Evolutionary conservation across 2,797 vertebrate species (phyloP), one percentile per base, ranked within the genome.

Genomic region (Xenops minutus): DNA sequence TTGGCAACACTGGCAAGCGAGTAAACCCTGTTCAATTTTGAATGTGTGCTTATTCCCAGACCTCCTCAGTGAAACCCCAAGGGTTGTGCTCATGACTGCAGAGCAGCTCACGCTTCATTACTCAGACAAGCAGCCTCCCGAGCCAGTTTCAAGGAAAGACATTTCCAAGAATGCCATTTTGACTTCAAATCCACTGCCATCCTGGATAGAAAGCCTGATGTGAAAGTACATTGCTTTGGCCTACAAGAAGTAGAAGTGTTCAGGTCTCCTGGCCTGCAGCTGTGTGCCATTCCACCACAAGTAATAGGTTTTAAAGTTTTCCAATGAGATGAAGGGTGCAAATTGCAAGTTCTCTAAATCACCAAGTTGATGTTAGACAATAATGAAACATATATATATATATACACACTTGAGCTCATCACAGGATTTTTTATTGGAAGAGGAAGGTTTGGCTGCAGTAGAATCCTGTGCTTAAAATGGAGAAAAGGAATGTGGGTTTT

Each of bases 241-340:
- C 29, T 51, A 21, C 44, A 58, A 39, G 10, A 87, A 34, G 27
- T 0, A 0, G 67, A 43, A 46, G 9, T 10, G 62, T 48, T 81
- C 10, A 20, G 12, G 23, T 59, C 56, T 80, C 37, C 74, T 82
- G 41, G 61, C 71, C 56, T n/a, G 34, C 75, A 82, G 54, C 23
- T 39, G 13, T 74, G 8, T 27, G 48, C 41, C 39, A 19, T 71
- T 74, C 46, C 18, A 41, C 32, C 39, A 46, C 22, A 54, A 64
- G 14, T 30, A 72, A 44, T 13, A 69, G 3, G 32, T 59, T 46
- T 23, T 32, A 51, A 82, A 58, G 24, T 68, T 91, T 93, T 58
- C 36, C 0, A 0, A 11, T 11, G 26, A 67, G 19, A n/a, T 30
- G 12, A 61, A 32, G 27, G 66, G 15, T 3, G 0, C 22, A 10